Evolutionary conservation across 2,797 vertebrate genomes (phyloP).

Genomic region (Neoniphon sammara): DNA sequence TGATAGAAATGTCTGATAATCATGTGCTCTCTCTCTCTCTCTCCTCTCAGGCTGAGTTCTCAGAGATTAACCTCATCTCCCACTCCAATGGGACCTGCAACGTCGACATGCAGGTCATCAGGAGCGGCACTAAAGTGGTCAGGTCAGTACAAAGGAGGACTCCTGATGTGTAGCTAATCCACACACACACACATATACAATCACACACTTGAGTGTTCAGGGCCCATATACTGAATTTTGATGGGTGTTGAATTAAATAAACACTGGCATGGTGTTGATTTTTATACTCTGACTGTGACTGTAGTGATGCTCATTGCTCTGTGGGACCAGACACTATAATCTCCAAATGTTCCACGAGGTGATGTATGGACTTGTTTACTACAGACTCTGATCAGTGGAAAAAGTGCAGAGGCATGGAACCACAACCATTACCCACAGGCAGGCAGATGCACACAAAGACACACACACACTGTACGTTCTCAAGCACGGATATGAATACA

Average conservation of each 20-base stretch:
- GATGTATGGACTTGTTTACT: slow-evolving; percentile 40
- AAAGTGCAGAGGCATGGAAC: slow-evolving; percentile 28
- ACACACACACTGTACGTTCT: background rate
- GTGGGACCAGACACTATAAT: slow-evolving; percentile 12
- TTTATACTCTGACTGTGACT: background rate
- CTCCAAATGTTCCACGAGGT: slow-evolving; percentile 15
- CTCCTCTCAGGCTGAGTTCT: slow-evolving; percentile 91
- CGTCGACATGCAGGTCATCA: slow-evolving; percentile 93
- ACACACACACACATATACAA: background rate
- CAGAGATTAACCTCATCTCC: slow-evolving; percentile 94
- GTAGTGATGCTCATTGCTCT: background rate
- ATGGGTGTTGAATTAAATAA: too few relatives aligned
- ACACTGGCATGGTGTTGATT: too few relatives aligned
- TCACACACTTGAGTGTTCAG: background rate
- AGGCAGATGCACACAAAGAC: slow-evolving; percentile 17
- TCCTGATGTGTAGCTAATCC: background rate
- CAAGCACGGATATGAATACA: background rate
- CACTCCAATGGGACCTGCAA: slow-evolving; percentile 93
- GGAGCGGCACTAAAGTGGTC: slow-evolving; percentile 91
- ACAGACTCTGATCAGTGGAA: slow-evolving; percentile 33
- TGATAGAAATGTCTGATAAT: background rate
- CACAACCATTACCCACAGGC: slow-evolving; percentile 21
- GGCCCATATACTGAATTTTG: too few relatives aligned
- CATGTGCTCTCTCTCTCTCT: slow-evolving; percentile 36
- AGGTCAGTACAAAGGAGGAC: slow-evolving; percentile 82